Conservation (phyloP, 2,797 vertebrate genomes). For the Artibeus jamaicensis region DNA sequence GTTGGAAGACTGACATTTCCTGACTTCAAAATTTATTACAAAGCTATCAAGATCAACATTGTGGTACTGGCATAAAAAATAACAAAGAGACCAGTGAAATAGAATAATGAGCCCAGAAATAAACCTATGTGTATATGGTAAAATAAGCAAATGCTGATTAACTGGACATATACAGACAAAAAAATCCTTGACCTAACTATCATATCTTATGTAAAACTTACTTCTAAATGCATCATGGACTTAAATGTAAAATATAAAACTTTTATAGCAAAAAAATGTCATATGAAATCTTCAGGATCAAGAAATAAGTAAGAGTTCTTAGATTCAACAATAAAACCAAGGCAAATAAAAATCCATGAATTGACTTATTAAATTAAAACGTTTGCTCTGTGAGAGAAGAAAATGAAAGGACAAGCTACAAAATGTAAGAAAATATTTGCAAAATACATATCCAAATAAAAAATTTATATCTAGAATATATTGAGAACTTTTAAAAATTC, state of each 20-base stretch:
- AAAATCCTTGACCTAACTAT: background rate
- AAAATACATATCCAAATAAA: background rate
- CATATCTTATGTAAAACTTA: background rate
- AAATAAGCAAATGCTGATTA: background rate
- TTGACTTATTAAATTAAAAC: background rate
- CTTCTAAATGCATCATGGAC: background rate
- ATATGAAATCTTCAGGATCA: background rate
- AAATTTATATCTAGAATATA: background rate
- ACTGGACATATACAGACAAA: background rate
- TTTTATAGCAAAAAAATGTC: background rate
- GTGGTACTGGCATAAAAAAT: background rate
- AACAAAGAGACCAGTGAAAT: background rate
- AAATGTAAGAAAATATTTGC: background rate
- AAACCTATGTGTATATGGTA: background rate
- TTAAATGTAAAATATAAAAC: background rate
- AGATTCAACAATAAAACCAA: background rate
- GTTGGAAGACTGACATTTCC: background rate
- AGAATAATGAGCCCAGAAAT: background rate
- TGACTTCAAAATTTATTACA: background rate
- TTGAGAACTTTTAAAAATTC: background rate
- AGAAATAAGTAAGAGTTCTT: background rate
- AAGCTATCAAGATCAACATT: background rate
- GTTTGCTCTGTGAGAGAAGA: background rate
- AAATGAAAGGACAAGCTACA: background rate
- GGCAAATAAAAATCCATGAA: background rate